Evolutionary conservation across 1,140 invertebrate genomes (phyloP).

Genomic region (Camponotus floridanus): DNA sequence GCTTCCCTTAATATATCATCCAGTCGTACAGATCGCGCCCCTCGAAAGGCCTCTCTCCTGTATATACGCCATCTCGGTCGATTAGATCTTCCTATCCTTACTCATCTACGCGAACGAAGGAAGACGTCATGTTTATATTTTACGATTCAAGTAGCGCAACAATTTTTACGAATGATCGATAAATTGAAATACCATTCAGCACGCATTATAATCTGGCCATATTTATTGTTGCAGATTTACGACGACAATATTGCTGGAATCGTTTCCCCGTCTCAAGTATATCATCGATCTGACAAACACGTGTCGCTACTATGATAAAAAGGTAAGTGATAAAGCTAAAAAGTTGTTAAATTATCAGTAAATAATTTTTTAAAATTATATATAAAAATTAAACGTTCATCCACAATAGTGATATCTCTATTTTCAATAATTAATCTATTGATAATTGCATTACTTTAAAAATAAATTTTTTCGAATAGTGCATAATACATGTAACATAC

Average conservation of each 20-base stretch:
- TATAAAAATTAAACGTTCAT: not conserved
- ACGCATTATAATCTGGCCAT: constrained; percentile 46
- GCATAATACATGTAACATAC: not conserved
- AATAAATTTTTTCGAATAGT: not conserved
- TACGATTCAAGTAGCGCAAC: constrained; percentile 35
- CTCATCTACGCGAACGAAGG: not conserved
- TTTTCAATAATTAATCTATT: not conserved
- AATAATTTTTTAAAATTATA: not conserved
- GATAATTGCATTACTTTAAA: not conserved
- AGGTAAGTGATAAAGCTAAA: constrained; percentile 80
- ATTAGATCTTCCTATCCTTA: constrained; percentile 19
- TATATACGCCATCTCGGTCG: not conserved
- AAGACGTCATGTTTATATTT: constrained; percentile 37
- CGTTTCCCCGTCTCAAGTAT: constrained; percentile 87
- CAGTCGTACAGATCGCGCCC: constrained; percentile 52
- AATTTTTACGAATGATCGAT: constrained; percentile 44
- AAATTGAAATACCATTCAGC: constrained; percentile 19
- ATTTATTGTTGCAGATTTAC: constrained; percentile 85
- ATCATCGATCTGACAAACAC: constrained; percentile 91
- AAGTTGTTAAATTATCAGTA: not conserved
- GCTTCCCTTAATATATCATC: constrained; percentile 69
- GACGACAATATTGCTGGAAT: constrained; percentile 83
- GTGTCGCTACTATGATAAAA: constrained; percentile 88
- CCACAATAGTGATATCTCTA: not conserved
- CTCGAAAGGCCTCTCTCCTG: constrained; percentile 27